Conservation (phyloP, 2,888 invertebrate genomes). For the Chaitophorus viminalis region DNA sequence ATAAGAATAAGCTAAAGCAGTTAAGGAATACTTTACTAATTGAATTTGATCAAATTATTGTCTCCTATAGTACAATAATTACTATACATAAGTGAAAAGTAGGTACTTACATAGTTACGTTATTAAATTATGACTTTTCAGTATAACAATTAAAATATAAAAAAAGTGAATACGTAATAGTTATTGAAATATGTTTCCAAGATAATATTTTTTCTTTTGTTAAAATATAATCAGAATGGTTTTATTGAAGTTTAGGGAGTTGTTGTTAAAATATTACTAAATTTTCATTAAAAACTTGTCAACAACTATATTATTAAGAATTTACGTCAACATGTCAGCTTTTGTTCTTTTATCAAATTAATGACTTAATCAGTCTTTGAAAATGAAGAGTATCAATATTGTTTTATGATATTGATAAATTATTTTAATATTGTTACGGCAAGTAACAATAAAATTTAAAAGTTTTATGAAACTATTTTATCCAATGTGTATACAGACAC, state of each 20-base stretch:
- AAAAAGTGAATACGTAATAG: no score
- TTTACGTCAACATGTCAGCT: conserved; percentile 20
- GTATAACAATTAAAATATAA: no score
- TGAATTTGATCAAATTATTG: no score
- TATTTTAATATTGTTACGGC: background rate
- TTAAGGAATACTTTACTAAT: no score
- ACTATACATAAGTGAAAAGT: no score
- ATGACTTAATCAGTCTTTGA: conserved; percentile 3
- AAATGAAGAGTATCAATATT: conserved; percentile 15
- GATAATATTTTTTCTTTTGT: no score
- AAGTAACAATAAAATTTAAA: background rate
- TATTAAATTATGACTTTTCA: no score
- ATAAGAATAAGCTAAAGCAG: no score
- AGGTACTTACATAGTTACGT: no score
- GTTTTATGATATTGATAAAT: conserved; percentile 19
- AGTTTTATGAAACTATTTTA: background rate
- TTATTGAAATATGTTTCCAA: no score
- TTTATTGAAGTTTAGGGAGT: background rate
- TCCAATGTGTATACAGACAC: background rate
- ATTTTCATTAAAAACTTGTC: background rate
- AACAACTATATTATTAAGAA: conserved; percentile 4
- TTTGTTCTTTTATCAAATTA: conserved; percentile 30
- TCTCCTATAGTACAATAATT: no score
- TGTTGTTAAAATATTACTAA: background rate
- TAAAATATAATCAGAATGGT: background rate